Percentiles rank a stretch among this genome's conserved stretches.
phyloP scores from a whole-genome alignment of 2,888 invertebrate genomes.

The Chaitophorus viminalis region DNA sequence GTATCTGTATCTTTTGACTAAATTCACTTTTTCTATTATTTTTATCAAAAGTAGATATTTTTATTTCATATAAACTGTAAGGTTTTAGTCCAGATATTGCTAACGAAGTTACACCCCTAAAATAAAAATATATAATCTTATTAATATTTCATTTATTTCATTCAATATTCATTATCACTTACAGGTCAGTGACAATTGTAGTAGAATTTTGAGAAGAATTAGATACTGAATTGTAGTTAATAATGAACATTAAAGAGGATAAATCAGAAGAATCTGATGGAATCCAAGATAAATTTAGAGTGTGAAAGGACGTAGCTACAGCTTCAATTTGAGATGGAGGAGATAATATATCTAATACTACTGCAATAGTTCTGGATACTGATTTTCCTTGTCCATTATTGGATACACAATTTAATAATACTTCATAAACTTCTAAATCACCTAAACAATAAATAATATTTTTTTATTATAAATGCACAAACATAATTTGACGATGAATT shows the following conservation, averaged over 20 bases:
- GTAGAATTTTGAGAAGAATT: constrained; percentile 43
- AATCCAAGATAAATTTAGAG: constrained; percentile 71
- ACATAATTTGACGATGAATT: neutral
- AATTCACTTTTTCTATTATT: constrained; percentile 70
- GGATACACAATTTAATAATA: constrained; percentile 66
- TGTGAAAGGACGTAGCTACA: constrained; percentile 69
- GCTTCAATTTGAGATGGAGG: constrained; percentile 70
- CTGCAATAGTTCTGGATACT: constrained; percentile 65
- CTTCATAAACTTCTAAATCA: constrained; percentile 65
- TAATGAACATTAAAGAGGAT: constrained; percentile 6
- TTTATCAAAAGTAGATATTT: constrained; percentile 73
- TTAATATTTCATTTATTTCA: neutral
- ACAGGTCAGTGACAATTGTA: constrained; percentile 38
- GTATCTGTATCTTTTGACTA: constrained; percentile 73
- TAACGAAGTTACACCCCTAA: constrained; percentile 68
- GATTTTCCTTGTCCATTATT: constrained; percentile 66
- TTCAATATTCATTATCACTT: neutral
- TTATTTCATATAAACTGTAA: constrained; percentile 76
- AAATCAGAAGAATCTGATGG: constrained; percentile 65
- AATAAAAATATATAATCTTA: neutral
- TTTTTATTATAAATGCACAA: neutral
- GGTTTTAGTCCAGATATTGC: constrained; percentile 74
- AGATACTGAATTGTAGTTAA: constrained; percentile 11
- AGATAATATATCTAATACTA: constrained; percentile 63
- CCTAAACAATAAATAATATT: constrained; percentile 12